phyloP scores from a whole-genome alignment of 2,113 vertebrate genomes.

The Apaloderma vittatum region DNA sequence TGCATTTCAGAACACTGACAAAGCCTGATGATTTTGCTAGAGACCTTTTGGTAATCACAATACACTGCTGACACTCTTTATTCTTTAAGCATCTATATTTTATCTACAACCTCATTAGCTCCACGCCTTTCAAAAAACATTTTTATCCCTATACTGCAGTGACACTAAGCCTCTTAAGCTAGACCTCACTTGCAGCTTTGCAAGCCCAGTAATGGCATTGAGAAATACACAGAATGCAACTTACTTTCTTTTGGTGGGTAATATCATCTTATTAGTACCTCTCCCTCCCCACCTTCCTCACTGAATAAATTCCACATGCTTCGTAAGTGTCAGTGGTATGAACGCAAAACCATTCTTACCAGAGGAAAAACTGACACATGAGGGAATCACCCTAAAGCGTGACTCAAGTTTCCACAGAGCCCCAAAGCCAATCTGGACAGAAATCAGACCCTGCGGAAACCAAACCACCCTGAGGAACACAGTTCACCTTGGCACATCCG shows the following conservation, averaged over 20 bases:
- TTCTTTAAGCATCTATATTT: conserved; percentile 1
- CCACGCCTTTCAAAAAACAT: background rate
- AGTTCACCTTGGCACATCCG: background rate
- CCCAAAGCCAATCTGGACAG: background rate
- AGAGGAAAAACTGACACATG: background rate
- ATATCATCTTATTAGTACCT: background rate
- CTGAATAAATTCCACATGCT: background rate
- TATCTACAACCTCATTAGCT: conserved; percentile 3
- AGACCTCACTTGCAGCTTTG: background rate
- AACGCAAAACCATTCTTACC: background rate
- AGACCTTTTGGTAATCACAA: conserved; percentile 3
- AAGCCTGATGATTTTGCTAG: background rate
- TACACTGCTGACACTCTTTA: background rate
- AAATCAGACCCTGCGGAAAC: background rate
- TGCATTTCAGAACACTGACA: background rate
- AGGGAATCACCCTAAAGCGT: background rate
- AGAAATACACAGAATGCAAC: background rate
- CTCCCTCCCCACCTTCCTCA: background rate
- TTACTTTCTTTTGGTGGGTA: background rate
- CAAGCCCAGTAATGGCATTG: background rate
- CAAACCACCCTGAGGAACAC: background rate
- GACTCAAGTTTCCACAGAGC: background rate
- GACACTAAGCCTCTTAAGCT: conserved; percentile 16
- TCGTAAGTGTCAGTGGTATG: background rate
- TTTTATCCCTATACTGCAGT: background rate